These are phyloP conservation scores for Aethina tumida DNA, from an alignment of 1,140 invertebrate genomes.

Conservation along the genomic window DNA sequence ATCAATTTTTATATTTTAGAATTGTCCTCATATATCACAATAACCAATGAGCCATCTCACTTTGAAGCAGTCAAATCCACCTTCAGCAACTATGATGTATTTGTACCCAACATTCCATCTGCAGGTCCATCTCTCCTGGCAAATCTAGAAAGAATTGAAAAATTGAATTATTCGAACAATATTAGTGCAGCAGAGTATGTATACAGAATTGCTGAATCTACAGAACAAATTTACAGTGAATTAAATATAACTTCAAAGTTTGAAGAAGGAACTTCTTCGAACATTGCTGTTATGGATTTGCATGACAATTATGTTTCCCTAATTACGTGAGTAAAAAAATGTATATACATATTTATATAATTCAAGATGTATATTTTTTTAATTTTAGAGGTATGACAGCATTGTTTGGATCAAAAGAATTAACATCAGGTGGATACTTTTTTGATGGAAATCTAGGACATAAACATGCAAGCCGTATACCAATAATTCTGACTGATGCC, in stretches of 20 bases:
- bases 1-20: conserved; percentile 26
- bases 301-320: conserved; percentile 59
- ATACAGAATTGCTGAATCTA: conserved; percentile 22
- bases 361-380: conserved; percentile 12
- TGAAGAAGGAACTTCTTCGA: conserved; percentile 42
- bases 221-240: conserved; percentile 27
- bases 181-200: conserved; percentile 20
- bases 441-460: conserved; percentile 27
- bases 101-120: conserved; percentile 25
- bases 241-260: conserved; percentile 26
- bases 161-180: conserved; percentile 28
- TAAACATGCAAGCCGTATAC: conserved; percentile 24
- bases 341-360: too few relatives aligned
- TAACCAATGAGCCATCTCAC: conserved; percentile 22
- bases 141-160: conserved; percentile 26
- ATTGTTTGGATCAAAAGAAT: conserved; percentile 42
- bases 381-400: conserved; percentile 41
- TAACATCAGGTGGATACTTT: conserved; percentile 39
- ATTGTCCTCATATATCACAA: conserved; percentile 33
- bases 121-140: conserved; percentile 26
- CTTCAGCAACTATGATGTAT: conserved; percentile 32
- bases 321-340: conserved; percentile 57
- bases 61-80: conserved; percentile 22
- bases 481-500: conserved; percentile 35
- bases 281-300: conserved; percentile 53